Percentiles rank a stretch among this genome's conserved stretches.
phyloP scores from a whole-genome alignment of 2,888 invertebrate genomes.

The Tenthredo scrophulariae region DNA sequence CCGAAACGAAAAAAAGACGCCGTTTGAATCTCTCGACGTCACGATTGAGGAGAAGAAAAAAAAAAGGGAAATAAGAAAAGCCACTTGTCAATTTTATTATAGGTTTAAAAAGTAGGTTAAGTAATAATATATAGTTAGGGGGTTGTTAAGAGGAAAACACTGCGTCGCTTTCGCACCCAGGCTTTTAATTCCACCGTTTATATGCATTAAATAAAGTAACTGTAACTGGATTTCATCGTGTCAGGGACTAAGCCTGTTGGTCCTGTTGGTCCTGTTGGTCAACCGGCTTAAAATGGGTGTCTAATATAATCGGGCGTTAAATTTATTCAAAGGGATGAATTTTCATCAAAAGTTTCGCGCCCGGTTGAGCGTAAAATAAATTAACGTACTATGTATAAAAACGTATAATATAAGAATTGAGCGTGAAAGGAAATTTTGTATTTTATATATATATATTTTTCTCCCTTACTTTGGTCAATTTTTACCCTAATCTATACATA shows the following conservation, averaged over 20 bases:
- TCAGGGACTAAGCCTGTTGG: background rate
- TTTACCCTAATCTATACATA: no score
- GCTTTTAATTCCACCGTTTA: constrained; percentile 44
- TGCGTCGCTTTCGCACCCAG: background rate
- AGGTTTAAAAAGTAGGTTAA: background rate
- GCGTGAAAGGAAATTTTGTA: no score
- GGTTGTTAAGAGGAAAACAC: background rate
- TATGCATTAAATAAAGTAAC: constrained; percentile 42
- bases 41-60: background rate
- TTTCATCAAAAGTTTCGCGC: constrained; percentile 28
- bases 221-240: constrained; percentile 31
- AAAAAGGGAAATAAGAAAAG: background rate
- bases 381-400: background rate
- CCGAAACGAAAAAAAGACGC: background rate
- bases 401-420: no score
- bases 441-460: no score
- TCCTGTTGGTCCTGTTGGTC: constrained; percentile 30
- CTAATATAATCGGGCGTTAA: constrained; percentile 34
- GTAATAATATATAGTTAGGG: constrained; percentile 2
- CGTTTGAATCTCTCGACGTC: background rate
- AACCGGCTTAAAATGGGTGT: constrained; percentile 44
- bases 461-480: no score
- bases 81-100: background rate
- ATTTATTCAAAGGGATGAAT: constrained; percentile 48
- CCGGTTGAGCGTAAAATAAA: background rate